These are phyloP conservation scores for Pelobates cultripes DNA, from an alignment of 2,797 vertebrate species.

Conservation along the genomic window DNA sequence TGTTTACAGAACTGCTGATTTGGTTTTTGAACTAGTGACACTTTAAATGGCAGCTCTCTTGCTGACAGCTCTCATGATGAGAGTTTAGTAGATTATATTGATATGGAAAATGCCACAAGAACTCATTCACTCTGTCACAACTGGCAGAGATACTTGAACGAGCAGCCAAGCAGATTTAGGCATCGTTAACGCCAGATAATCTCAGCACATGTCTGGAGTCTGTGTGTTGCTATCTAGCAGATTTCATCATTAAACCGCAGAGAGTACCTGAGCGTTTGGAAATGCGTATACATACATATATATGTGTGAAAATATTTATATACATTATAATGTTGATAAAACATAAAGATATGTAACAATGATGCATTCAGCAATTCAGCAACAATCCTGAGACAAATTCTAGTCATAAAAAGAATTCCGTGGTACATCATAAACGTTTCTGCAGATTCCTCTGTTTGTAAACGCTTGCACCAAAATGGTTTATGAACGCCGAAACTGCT, in stretches of 20 bases:
- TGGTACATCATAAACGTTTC: too few relatives aligned
- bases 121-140: conserved; percentile 36
- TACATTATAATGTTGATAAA: too few relatives aligned
- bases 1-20: conserved; percentile 42
- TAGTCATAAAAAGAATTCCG: too few relatives aligned
- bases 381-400: too few relatives aligned
- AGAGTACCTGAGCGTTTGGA: not conserved
- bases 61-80: conserved; percentile 33
- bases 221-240: not conserved
- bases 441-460: too few relatives aligned
- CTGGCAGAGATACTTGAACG: conserved; percentile 22
- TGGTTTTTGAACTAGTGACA: conserved; percentile 41
- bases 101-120: conserved; percentile 25
- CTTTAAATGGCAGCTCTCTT: conserved; percentile 35
- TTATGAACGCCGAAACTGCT: too few relatives aligned
- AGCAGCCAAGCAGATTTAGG: conserved; percentile 22
- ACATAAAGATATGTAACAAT: too few relatives aligned
- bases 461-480: too few relatives aligned
- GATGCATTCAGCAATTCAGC: too few relatives aligned
- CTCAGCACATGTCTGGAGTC: conserved; percentile 16
- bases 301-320: too few relatives aligned
- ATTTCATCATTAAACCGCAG: not conserved
- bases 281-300: too few relatives aligned
- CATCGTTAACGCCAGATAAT: conserved; percentile 10
- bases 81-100: conserved; percentile 21